Evolutionary conservation across 1,140 invertebrate species (phyloP).

Genomic region (Solenopsis invicta): DNA sequence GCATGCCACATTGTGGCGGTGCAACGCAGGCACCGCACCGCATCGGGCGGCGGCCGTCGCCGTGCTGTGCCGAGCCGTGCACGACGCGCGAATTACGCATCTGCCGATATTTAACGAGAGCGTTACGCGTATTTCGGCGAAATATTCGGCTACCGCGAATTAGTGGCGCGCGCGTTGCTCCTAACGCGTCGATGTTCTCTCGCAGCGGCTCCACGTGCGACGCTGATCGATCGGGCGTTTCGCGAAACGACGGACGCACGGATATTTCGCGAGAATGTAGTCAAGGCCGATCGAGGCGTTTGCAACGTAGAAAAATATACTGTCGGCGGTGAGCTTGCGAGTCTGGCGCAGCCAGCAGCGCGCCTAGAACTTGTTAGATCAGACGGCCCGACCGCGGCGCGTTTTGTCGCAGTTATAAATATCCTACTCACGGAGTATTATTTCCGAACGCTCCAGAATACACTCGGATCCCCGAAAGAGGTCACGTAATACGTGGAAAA

Average conservation of each 20-base stretch:
- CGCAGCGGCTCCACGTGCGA: neutral
- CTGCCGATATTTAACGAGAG: constrained; percentile 48
- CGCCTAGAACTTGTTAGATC: constrained; percentile 71
- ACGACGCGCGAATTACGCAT: constrained; percentile 7
- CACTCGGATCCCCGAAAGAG: constrained; percentile 72
- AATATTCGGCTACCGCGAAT: constrained; percentile 10
- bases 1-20: constrained; percentile 29
- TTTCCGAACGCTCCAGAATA: constrained; percentile 75
- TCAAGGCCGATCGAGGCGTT: constrained; percentile 47
- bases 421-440: constrained; percentile 75
- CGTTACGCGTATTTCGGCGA: neutral
- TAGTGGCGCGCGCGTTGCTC: neutral
- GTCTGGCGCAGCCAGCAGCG: constrained; percentile 59
- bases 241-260: neutral
- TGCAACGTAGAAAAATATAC: constrained; percentile 66
- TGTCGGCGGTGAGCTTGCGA: constrained; percentile 15
- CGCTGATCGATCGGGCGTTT: constrained; percentile 10
- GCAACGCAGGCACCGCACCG: neutral
- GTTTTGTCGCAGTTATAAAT: constrained; percentile 76
- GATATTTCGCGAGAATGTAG: constrained; percentile 37
- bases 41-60: too few relatives aligned
- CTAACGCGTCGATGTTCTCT: neutral
- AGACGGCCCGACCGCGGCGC: constrained; percentile 60
- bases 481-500: constrained; percentile 69
- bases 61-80: too few relatives aligned